Conservation (phyloP, 2,888 invertebrate genomes). For the Megamerina dolium region DNA sequence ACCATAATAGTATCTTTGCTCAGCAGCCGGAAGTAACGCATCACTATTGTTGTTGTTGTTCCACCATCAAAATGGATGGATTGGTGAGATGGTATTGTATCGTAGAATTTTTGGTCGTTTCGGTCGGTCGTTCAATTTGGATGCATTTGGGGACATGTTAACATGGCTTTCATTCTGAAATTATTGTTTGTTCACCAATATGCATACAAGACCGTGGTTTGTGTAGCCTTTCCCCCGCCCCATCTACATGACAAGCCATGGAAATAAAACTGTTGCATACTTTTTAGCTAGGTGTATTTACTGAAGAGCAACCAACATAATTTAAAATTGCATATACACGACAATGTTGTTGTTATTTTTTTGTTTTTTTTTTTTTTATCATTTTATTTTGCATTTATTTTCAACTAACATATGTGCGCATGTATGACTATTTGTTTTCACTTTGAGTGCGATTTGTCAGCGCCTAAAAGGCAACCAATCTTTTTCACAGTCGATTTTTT, state of each 20-base stretch:
- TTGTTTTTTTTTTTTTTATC: too few species aligned
- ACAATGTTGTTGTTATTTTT: too few species aligned
- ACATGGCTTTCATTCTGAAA: slow-evolving; percentile 47
- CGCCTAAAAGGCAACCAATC: slow-evolving; percentile 31
- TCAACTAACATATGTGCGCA: not conserved
- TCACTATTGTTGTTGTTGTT: slow-evolving; percentile 1
- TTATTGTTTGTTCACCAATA: slow-evolving; percentile 44
- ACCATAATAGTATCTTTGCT: slow-evolving; percentile 5
- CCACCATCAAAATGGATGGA: too few species aligned
- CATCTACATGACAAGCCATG: not conserved
- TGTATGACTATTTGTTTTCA: too few species aligned
- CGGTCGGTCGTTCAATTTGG: too few species aligned
- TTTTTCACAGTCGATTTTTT: not conserved
- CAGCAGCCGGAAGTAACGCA: slow-evolving; percentile 21
- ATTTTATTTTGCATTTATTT: too few species aligned
- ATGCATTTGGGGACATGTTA: slow-evolving; percentile 45
- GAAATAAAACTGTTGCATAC: slow-evolving; percentile 27
- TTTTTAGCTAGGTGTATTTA: slow-evolving; percentile 30
- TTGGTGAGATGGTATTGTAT: too few species aligned
- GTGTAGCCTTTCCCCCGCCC: not conserved
- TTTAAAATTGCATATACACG: slow-evolving; percentile 22
- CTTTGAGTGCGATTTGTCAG: slow-evolving; percentile 32
- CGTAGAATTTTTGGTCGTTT: too few species aligned
- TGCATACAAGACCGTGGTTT: slow-evolving; percentile 30
- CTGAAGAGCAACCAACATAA: slow-evolving; percentile 23